Percentiles rank a stretch among this genome's conserved stretches.
These are phyloP conservation scores for Phortica variegata DNA, from an alignment of 1,140 invertebrate genomes.

Conservation along the genomic window DNA sequence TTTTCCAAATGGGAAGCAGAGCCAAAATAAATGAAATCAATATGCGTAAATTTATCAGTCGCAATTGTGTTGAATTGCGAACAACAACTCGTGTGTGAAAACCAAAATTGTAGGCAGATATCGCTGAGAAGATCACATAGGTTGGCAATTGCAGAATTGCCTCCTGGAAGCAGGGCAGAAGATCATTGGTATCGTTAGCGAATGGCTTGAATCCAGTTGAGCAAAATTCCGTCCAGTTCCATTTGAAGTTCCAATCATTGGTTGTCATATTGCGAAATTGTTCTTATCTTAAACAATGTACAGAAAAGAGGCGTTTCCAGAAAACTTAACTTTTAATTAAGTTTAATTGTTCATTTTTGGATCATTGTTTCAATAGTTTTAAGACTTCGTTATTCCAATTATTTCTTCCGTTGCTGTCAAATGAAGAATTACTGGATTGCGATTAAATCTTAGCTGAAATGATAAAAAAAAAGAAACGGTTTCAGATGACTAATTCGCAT, in stretches of 20 bases:
- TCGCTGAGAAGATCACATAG: slow-evolving; percentile 68
- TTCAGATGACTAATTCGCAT: too few species aligned
- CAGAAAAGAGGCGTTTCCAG: background rate
- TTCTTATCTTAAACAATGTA: background rate
- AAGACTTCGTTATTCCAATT: too few species aligned
- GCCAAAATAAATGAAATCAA: slow-evolving; percentile 64
- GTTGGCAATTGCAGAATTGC: slow-evolving; percentile 71
- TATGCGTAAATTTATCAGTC: slow-evolving; percentile 65
- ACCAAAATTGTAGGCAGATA: slow-evolving; percentile 77
- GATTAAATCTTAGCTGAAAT: too few species aligned
- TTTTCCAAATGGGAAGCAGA: slow-evolving; percentile 66
- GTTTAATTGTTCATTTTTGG: too few species aligned
- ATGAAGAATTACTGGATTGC: too few species aligned
- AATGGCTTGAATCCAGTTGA: slow-evolving; percentile 66
- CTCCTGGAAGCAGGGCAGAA: slow-evolving; percentile 80
- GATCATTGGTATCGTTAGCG: slow-evolving; percentile 67
- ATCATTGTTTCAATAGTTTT: too few species aligned
- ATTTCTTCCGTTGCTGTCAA: too few species aligned
- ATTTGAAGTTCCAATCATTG: slow-evolving; percentile 50
- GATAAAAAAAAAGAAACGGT: too few species aligned
- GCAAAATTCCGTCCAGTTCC: slow-evolving; percentile 76
- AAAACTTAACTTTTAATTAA: background rate
- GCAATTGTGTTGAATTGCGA: slow-evolving; percentile 62
- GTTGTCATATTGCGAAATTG: slow-evolving; percentile 12
- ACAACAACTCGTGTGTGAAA: slow-evolving; percentile 62